These are phyloP conservation scores for Cephus spinipes DNA, from an alignment of 2,888 invertebrate species.

Conservation along the genomic window DNA sequence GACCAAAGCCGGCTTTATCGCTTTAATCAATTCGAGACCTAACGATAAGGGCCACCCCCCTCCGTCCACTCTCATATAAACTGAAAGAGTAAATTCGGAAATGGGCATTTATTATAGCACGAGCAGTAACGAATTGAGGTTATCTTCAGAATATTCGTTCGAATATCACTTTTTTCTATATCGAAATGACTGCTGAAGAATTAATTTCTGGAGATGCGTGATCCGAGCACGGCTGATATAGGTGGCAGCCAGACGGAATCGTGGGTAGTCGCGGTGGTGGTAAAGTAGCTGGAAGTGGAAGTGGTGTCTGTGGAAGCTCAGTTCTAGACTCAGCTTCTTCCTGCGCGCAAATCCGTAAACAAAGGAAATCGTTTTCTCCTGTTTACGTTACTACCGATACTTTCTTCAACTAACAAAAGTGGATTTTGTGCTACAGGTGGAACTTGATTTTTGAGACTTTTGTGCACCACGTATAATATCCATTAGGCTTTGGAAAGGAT, in stretches of 20 bases:
- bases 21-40: neutral
- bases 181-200: neutral
- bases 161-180: neutral
- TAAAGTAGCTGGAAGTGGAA: neutral
- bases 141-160: neutral
- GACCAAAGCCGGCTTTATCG: neutral
- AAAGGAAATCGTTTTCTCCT: conserved; percentile 17
- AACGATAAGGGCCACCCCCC: neutral
- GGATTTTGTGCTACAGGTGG: neutral
- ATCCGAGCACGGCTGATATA: neutral
- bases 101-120: neutral
- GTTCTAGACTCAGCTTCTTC: conserved; percentile 37
- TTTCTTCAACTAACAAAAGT: neutral
- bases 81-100: neutral
- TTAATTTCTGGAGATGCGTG: neutral
- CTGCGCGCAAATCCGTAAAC: conserved; percentile 32
- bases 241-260: neutral
- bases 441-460: neutral
- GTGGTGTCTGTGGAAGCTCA: conserved; percentile 27
- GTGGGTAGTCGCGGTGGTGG: neutral
- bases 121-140: too few species aligned
- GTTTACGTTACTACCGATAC: neutral
- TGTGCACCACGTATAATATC: neutral
- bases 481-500: neutral
- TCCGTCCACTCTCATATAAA: neutral